Percentiles rank a stretch among this genome's conserved stretches.
Conservation (phyloP, 2,888 invertebrate genomes). For the Cheilosia impressa region DNA sequence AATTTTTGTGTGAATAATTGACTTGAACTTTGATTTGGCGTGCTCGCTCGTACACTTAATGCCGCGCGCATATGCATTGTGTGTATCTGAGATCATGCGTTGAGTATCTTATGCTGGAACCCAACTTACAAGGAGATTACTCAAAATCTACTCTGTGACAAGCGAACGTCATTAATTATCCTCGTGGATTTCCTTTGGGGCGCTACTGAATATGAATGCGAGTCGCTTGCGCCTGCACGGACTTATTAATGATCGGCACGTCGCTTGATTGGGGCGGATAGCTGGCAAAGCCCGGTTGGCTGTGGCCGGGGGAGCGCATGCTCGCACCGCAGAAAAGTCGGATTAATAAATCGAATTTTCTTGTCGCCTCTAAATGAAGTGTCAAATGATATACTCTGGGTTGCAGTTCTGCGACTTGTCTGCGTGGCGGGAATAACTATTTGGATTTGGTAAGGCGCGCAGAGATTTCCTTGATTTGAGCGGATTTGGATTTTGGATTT, state of each 20-base stretch:
- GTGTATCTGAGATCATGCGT: conserved; percentile 70
- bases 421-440: conserved; percentile 68
- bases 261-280: conserved; percentile 73
- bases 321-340: conserved; percentile 45
- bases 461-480: conserved; percentile 65
- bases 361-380: conserved; percentile 81
- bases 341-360: conserved; percentile 75
- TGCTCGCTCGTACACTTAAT: conserved; percentile 53
- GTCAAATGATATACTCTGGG: conserved; percentile 80
- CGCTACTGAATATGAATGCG: conserved; percentile 75
- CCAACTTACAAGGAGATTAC: conserved; percentile 65
- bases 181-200: conserved; percentile 71
- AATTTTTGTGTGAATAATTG: conserved; percentile 70
- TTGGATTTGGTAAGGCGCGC: conserved; percentile 56
- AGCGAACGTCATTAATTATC: conserved; percentile 75
- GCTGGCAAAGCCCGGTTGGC: conserved; percentile 19
- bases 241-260: conserved; percentile 75
- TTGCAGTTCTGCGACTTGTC: conserved; percentile 12
- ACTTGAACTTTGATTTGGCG: conserved; percentile 75
- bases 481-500: conserved; percentile 21
- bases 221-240: conserved; percentile 18
- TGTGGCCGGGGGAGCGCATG: conserved; percentile 27
- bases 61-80: conserved; percentile 37
- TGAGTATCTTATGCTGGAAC: conserved; percentile 60
- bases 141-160: conserved; percentile 72